Evolutionary conservation across 2,888 invertebrate species (phyloP).

Genomic region (Scotopteryx bipunctaria): DNA sequence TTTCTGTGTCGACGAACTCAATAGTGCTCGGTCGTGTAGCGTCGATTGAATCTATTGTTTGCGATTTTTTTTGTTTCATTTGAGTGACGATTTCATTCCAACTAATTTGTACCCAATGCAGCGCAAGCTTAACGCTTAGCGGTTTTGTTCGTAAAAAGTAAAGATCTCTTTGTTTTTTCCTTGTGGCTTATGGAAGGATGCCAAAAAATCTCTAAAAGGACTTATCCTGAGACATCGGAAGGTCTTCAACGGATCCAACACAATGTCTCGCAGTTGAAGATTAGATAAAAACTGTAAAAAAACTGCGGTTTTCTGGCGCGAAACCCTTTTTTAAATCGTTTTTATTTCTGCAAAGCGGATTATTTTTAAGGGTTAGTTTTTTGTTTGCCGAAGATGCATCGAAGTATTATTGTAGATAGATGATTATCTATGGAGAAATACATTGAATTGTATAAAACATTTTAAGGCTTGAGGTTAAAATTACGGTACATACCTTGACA

Average conservation of each 20-base stretch:
- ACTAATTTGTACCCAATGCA: neutral
- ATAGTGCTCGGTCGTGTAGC: neutral
- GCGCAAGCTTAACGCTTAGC: neutral
- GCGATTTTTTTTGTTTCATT: neutral
- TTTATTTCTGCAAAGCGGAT: constrained; percentile 74
- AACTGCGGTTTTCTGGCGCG: constrained; percentile 63
- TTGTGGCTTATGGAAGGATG: constrained; percentile 20
- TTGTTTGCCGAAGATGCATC: constrained; percentile 49
- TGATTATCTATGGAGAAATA: constrained; percentile 35
- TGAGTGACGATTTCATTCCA: neutral
- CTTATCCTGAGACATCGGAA: constrained; percentile 22
- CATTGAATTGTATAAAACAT: constrained; percentile 15
- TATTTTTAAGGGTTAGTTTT: constrained; percentile 72
- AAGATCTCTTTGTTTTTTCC: constrained; percentile 22
- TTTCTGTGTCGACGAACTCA: constrained; percentile 12
- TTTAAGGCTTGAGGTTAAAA: constrained; percentile 24
- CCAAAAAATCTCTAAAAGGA: constrained; percentile 19
- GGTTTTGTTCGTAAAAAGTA: constrained; percentile 9
- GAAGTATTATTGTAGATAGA: constrained; percentile 34
- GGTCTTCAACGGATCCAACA: constrained; percentile 36
- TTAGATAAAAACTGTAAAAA: constrained; percentile 50
- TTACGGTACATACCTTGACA: constrained; percentile 25
- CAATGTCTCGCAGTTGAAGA: constrained; percentile 50
- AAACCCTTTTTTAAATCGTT: constrained; percentile 61
- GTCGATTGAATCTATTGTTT: constrained; percentile 15